Evolutionary conservation across 2,113 vertebrate genomes (phyloP), one percentile per base, ranked within the genome.

Genomic region (Pterocles orientalis): DNA sequence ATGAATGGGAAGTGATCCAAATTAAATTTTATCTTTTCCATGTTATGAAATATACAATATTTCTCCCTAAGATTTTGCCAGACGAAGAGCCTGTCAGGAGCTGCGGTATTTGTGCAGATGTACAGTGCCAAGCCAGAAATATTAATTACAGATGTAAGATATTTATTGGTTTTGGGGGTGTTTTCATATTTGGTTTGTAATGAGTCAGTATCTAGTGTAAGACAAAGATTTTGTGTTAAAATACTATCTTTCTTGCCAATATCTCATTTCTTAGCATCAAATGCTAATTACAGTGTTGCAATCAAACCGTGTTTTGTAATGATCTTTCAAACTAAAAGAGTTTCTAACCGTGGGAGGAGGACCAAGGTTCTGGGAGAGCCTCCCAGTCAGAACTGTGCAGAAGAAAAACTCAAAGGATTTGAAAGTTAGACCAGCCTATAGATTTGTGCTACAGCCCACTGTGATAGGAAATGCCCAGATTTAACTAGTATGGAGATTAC

Each of bases 101-200:
- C 21, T 90, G 66, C 57, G 61, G 43, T 85, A 33, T 95, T 85
- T 93, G 36, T 88, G 62, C 90, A 92, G 82, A 90, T 95, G 75
- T 77, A 47, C 20, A 28, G 47, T 69, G 54, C 36, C 12, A 47
- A 87, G n/a, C 19, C 43, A 90, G 70, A 77, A 80, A 47, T 79
- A 85, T 62, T 90, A 66, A 88, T 86, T 90, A 47, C 58, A 83
- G 58, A 58, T 86, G 34, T 73, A 91, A 82, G 31, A 34, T 66
- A 77, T 33, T 92, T 96, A 19, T 91, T 90, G 83, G 82, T 76
- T 56, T 69, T 88, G 71, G 23, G 33, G 29, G 1, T 51, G 18
- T 80, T 80, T 88, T 90, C 31, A 5, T 90, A 58, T 80, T 48
- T 88, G 18, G 33, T 73, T 92, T 76, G 20, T 90, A 92, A 24